Evolutionary conservation across 1,140 invertebrate species (phyloP).

Genomic region (Eriosoma lanigerum): DNA sequence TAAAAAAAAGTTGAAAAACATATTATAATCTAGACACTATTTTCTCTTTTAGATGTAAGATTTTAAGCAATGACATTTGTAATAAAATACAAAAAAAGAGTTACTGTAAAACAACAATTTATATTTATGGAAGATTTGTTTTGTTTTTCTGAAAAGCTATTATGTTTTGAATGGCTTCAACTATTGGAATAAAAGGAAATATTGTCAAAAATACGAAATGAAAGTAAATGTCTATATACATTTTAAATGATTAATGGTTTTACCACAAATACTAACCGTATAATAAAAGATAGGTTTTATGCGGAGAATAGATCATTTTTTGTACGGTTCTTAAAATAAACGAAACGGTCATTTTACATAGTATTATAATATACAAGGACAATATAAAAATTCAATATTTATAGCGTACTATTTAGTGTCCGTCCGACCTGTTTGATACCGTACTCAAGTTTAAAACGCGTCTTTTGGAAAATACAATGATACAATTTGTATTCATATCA

Average conservation of each 20-base stretch:
- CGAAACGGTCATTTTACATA: neutral
- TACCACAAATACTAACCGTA: neutral
- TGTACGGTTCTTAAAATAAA: neutral
- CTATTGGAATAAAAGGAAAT: neutral
- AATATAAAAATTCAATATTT: neutral
- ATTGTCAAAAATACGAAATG: conserved; percentile 3
- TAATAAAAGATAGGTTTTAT: neutral
- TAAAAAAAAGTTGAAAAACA: too few species aligned
- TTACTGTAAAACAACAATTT: too few species aligned
- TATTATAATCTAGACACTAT: too few species aligned
- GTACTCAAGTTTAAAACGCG: neutral
- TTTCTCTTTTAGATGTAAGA: too few species aligned
- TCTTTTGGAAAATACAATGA: neutral
- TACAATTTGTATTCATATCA: conserved; percentile 2
- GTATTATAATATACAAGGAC: neutral
- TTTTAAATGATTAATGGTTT: conserved; percentile 14
- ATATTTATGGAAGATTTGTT: too few species aligned
- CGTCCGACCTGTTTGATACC: neutral
- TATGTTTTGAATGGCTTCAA: too few species aligned
- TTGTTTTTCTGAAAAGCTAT: too few species aligned
- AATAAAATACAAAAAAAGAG: too few species aligned
- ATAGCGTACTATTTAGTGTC: neutral
- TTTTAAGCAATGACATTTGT: too few species aligned
- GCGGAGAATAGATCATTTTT: neutral
- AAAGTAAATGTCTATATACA: neutral